Evolutionary conservation across 2,888 invertebrate genomes (phyloP).

Genomic region (Epistrophe eligans): DNA sequence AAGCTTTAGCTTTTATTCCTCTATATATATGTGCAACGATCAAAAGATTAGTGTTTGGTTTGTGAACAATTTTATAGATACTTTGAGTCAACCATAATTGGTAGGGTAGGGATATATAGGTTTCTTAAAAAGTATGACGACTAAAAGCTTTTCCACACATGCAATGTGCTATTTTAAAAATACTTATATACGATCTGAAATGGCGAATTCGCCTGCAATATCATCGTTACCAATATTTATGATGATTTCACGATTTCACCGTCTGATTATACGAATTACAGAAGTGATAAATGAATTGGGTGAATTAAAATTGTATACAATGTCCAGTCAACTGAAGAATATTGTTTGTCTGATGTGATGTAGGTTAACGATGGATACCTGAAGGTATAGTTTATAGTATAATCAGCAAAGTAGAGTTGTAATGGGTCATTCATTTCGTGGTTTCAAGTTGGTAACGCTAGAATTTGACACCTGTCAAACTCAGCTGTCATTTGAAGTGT

Average conservation of each 20-base stretch:
- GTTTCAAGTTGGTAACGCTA: too few species aligned
- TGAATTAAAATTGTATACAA: constrained; percentile 23
- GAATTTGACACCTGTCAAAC: too few species aligned
- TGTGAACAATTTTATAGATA: constrained; percentile 14
- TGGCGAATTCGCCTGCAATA: constrained; percentile 6
- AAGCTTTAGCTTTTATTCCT: background rate
- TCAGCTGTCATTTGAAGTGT: too few species aligned
- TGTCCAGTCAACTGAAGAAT: background rate
- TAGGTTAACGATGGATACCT: background rate
- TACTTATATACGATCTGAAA: constrained; percentile 11
- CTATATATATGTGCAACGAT: constrained; percentile 20
- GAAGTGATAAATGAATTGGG: constrained; percentile 50
- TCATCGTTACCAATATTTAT: constrained; percentile 36
- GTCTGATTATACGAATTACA: constrained; percentile 42
- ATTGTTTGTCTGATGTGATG: background rate
- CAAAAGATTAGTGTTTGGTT: constrained; percentile 24
- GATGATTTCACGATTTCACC: constrained; percentile 38
- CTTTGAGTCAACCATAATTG: constrained; percentile 31
- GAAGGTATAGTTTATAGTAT: background rate
- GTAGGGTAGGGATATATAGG: background rate
- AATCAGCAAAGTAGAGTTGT: background rate
- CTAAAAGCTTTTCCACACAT: constrained; percentile 9
- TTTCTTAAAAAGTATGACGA: background rate
- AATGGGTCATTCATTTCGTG: too few species aligned
- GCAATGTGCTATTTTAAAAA: background rate